Percentiles rank a stretch among this genome's conserved stretches.
Conservation (phyloP, 2,888 invertebrate species). For the Pristionchus arcanus region DNA sequence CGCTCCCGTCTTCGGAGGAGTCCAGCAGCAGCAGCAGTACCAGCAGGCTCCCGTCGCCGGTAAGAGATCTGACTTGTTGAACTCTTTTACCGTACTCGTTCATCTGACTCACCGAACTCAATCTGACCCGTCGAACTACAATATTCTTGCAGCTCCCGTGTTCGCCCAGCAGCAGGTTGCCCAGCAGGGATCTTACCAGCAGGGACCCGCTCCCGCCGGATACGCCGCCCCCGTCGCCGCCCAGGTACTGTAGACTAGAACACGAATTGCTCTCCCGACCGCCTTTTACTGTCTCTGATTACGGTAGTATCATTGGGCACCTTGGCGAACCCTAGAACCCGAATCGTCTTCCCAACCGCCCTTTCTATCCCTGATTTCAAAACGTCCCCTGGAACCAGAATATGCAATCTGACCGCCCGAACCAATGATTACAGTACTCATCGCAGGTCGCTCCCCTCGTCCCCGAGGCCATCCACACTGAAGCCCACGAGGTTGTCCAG, state of each 20-base stretch:
- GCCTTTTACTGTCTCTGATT: no score
- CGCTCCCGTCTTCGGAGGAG: constrained; percentile 46
- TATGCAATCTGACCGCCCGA: not conserved
- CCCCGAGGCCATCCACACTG: constrained; percentile 50
- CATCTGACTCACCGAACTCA: not conserved
- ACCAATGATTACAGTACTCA: not conserved
- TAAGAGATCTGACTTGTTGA: not conserved
- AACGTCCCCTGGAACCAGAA: no score
- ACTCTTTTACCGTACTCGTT: not conserved
- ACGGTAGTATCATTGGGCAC: no score
- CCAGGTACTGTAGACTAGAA: not conserved
- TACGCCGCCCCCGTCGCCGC: not conserved
- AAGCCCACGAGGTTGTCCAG: constrained; percentile 44
- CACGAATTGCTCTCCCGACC: no score
- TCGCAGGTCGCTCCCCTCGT: not conserved
- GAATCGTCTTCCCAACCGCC: no score
- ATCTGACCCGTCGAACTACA: not conserved
- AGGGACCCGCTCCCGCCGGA: constrained; percentile 17
- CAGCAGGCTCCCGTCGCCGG: constrained; percentile 33
- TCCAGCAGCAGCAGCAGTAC: constrained; percentile 49
- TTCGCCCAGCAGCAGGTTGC: constrained; percentile 22
- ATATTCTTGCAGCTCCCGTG: constrained; percentile 3
- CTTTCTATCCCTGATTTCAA: no score
- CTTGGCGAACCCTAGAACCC: no score
- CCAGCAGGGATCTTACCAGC: constrained; percentile 39